A percentile compares a stretch with the other conserved stretches of the same genome.
phyloP scores from a whole-genome alignment of 2,113 vertebrate species.

The Campylomormyrus numenius region DNA sequence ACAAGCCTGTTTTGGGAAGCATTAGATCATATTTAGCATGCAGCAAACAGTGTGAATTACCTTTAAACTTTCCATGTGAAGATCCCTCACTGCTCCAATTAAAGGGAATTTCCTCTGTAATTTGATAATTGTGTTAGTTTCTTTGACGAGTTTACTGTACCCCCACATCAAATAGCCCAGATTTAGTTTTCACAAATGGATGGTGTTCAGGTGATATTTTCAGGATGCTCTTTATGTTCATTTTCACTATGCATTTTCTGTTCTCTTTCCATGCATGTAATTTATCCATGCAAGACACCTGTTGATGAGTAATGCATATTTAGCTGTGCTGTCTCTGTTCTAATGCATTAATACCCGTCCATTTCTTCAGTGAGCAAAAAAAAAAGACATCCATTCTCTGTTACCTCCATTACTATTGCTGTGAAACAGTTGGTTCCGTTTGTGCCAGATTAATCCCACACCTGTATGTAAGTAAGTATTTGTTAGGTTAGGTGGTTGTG shows the following conservation, averaged over 20 bases:
- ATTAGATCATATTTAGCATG: conserved; percentile 3
- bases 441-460: not conserved
- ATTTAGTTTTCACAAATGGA: not conserved
- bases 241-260: not conserved
- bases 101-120: not conserved
- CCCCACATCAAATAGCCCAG: not conserved
- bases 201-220: not conserved
- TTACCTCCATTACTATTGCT: not conserved
- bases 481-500: not conserved
- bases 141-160: not conserved
- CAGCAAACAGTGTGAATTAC: not conserved
- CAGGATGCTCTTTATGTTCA: not conserved
- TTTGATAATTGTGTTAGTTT: not conserved
- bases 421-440: not conserved
- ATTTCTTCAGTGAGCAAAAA: not conserved
- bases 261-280: not conserved
- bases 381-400: not conserved
- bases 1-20: not conserved
- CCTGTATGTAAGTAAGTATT: not conserved
- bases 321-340: not conserved
- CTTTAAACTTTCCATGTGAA: not conserved
- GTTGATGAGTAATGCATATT: not conserved
- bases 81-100: not conserved
- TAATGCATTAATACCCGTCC: not conserved
- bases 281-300: not conserved